A percentile compares a stretch with the other conserved stretches of the same genome.
Evolutionary conservation across 2,113 vertebrate species (phyloP).

Genomic region (Notarius quadriscutis): DNA sequence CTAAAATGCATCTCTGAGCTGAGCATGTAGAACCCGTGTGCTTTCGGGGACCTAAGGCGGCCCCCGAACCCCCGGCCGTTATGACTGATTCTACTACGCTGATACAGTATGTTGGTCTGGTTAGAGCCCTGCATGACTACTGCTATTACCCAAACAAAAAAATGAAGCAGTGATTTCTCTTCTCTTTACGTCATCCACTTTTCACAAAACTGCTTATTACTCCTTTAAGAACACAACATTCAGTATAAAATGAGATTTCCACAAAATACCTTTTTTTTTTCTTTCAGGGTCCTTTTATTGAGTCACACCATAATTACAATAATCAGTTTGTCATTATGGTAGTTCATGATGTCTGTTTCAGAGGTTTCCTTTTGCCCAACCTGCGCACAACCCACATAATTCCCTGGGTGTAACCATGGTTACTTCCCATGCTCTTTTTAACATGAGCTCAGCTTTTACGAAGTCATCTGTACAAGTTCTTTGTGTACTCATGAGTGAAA

Average conservation of each 20-base stretch:
- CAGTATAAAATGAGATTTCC: neutral
- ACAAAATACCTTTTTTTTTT: neutral
- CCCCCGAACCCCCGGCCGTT: too few species aligned
- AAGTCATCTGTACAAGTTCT: slow-evolving; percentile 28
- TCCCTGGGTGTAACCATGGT: slow-evolving; percentile 56
- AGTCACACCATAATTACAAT: slow-evolving; percentile 17
- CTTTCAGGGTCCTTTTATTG: slow-evolving; percentile 19
- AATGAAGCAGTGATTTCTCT: neutral
- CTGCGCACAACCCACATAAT: slow-evolving; percentile 40
- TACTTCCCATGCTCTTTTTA: slow-evolving; percentile 32
- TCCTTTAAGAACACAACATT: neutral
- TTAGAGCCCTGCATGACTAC: too few species aligned
- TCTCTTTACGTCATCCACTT: neutral
- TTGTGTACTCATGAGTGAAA: slow-evolving; percentile 24
- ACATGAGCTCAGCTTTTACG: slow-evolving; percentile 29
- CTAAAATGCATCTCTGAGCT: too few species aligned
- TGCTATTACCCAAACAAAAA: neutral
- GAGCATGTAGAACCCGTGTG: too few species aligned
- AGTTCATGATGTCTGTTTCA: slow-evolving; percentile 24
- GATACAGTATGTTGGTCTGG: too few species aligned
- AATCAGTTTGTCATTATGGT: slow-evolving; percentile 22
- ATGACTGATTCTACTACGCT: too few species aligned
- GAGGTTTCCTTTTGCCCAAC: slow-evolving; percentile 21
- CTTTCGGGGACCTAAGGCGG: too few species aligned
- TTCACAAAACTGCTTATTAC: neutral